These are phyloP conservation scores for Plotosus lineatus DNA, from an alignment of 2,113 vertebrate species.

Conservation along the genomic window DNA sequence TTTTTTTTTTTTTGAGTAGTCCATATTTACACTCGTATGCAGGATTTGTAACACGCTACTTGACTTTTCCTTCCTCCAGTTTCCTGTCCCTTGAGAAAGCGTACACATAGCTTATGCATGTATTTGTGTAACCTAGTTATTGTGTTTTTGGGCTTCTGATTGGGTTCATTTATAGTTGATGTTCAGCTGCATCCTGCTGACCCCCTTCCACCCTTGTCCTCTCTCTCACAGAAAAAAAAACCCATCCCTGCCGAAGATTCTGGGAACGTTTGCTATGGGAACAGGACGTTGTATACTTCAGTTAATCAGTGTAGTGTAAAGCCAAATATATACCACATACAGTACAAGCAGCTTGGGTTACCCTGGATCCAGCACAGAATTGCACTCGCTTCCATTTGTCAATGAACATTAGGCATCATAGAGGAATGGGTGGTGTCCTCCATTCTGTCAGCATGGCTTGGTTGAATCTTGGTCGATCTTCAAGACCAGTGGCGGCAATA, in stretches of 20 bases:
- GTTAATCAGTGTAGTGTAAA: conserved; percentile 45
- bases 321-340: conserved; percentile 30
- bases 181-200: conserved; percentile 67
- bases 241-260: conserved; percentile 48
- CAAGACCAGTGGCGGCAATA: not conserved
- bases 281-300: conserved; percentile 41
- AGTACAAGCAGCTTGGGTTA: conserved; percentile 31
- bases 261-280: conserved; percentile 58
- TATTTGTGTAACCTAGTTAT: conserved; percentile 5
- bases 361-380: conserved; percentile 28
- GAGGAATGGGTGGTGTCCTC: not conserved
- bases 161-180: conserved; percentile 58
- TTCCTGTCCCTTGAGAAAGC: conserved; percentile 41
- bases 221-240: conserved; percentile 44
- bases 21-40: not conserved
- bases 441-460: not conserved
- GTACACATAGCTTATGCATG: conserved; percentile 9
- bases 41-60: conserved; percentile 17
- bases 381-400: not conserved
- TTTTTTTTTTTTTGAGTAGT: not conserved
- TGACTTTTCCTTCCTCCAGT: conserved; percentile 39
- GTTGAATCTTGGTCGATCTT: not conserved
- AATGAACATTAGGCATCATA: not conserved
- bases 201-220: conserved; percentile 43
- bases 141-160: conserved; percentile 59